Evolutionary conservation across 2,888 invertebrate species (phyloP), one percentile per base, ranked within the genome.

Genomic region (Pseudococcus viburni): DNA sequence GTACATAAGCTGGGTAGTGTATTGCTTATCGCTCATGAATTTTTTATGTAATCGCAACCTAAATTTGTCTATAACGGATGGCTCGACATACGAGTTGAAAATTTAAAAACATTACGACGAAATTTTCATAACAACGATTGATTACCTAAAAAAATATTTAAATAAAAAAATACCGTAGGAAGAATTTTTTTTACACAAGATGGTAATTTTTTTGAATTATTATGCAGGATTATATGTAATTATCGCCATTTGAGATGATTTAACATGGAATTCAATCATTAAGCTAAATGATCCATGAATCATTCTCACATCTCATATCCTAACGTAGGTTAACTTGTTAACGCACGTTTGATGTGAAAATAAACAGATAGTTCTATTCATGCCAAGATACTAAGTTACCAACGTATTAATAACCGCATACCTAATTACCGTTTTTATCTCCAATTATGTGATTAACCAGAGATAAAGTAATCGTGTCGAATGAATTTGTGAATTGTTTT

Each of bases 11-110:
- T 51, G 17, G 51, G 51, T 51, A 51, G 11, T 51, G 15, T 11
- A 0, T 46, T 11, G 0, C 46, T 77, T 77, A 77, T 33, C 77
- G 19, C 64, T 64, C 39, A 33, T 77, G 7, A 22, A 77, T 17
- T 19, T 26, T 77, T 77, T 77, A 64, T 39, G 39, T 39, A 77
- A 77, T 77, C 77, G 77, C 77, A 77, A 77, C 33, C 33, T 77
- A 33, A 77, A 39, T 77, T 77, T 39, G 12, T 33, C n/a, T n/a
- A n/a, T n/a, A n/a, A n/a, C n/a, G n/a, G n/a, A n/a, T 33, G 26
- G 1, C 26, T 33, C 26, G 26, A 33, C 26, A 3, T 33, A 33
- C 26, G 1, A 3, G 3, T 33, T 33, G 26, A 33, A 33, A 33
- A 33, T 33, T 33, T 33, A 33, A 33, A 33, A 33, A 33, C 26